Conservation (phyloP, 2,888 invertebrate genomes). For the Eupeodes luniger region DNA sequence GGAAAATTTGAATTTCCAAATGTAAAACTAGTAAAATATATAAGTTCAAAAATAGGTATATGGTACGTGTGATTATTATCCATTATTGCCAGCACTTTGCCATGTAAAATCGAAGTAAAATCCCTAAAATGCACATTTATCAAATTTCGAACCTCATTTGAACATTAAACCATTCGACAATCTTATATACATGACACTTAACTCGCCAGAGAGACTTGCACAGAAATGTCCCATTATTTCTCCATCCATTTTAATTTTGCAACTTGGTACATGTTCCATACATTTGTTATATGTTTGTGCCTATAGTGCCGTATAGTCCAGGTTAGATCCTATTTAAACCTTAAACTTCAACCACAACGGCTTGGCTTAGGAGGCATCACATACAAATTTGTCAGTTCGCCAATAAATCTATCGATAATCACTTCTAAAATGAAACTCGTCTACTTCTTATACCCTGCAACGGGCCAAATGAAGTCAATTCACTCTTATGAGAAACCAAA, state of each 20-base stretch:
- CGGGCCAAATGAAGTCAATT: slow-evolving; percentile 70
- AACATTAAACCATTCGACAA: slow-evolving; percentile 74
- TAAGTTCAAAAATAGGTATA: not conserved
- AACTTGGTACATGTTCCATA: no score
- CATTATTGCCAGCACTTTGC: slow-evolving; percentile 23
- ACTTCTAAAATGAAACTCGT: slow-evolving; percentile 56
- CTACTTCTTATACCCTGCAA: slow-evolving; percentile 20
- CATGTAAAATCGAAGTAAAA: slow-evolving; percentile 23
- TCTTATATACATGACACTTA: slow-evolving; percentile 70
- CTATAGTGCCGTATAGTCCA: not conserved
- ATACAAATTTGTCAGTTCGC: slow-evolving; percentile 50
- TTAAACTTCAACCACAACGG: slow-evolving; percentile 18
- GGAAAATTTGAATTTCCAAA: not conserved
- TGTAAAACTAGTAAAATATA: slow-evolving; percentile 6
- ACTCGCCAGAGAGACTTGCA: slow-evolving; percentile 71
- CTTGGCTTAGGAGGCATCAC: not conserved
- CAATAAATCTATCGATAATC: slow-evolving; percentile 76
- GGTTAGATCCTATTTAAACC: slow-evolving; percentile 30
- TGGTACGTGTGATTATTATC: slow-evolving; percentile 15
- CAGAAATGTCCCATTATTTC: slow-evolving; percentile 45
- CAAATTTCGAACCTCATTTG: slow-evolving; percentile 63
- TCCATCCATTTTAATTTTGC: slow-evolving; percentile 23
- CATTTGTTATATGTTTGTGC: not conserved
- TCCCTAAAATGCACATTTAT: slow-evolving; percentile 73
- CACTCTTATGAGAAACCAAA: slow-evolving; percentile 20